phyloP scores from a whole-genome alignment of 2,888 invertebrate species.

The Drosophila trichaetosa region DNA sequence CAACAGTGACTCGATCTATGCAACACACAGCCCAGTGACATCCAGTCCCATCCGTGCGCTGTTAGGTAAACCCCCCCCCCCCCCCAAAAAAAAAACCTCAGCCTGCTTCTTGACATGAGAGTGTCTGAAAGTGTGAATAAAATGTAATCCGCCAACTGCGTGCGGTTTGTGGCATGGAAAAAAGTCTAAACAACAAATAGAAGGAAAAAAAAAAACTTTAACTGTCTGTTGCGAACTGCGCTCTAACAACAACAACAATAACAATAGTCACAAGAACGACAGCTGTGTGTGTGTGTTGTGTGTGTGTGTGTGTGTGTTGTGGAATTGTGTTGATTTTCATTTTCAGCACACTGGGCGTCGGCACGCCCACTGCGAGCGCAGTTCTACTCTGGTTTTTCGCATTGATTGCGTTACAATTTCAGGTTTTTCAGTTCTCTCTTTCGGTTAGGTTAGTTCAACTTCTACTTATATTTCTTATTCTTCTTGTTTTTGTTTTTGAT shows the following conservation, averaged over 20 bases:
- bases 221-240: conserved; percentile 39
- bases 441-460: conserved; percentile 60
- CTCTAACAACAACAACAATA: conserved; percentile 18
- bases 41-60: background rate
- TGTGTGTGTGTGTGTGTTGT: conserved; percentile 36
- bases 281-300: conserved; percentile 45
- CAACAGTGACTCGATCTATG: conserved; percentile 14
- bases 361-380: conserved; percentile 47
- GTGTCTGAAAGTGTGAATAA: conserved; percentile 54
- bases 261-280: conserved; percentile 31
- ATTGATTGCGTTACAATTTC: conserved; percentile 81
- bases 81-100: no score
- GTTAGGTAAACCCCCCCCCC: conserved; percentile 1
- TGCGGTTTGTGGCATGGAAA: conserved; percentile 40
- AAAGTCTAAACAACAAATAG: conserved; percentile 24
- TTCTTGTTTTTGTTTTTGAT: background rate
- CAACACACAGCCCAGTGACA: background rate
- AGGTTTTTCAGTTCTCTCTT: conserved; percentile 67
- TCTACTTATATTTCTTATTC: conserved; percentile 53
- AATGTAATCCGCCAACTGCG: conserved; percentile 69
- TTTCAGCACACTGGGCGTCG: conserved; percentile 70
- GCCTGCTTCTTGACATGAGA: background rate
- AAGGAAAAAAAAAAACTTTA: conserved; percentile 46
- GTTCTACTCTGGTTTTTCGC: conserved; percentile 64
- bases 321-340: conserved; percentile 74